These are phyloP conservation scores for Linepithema humile DNA, from an alignment of 1,140 invertebrate genomes.

Conservation along the genomic window DNA sequence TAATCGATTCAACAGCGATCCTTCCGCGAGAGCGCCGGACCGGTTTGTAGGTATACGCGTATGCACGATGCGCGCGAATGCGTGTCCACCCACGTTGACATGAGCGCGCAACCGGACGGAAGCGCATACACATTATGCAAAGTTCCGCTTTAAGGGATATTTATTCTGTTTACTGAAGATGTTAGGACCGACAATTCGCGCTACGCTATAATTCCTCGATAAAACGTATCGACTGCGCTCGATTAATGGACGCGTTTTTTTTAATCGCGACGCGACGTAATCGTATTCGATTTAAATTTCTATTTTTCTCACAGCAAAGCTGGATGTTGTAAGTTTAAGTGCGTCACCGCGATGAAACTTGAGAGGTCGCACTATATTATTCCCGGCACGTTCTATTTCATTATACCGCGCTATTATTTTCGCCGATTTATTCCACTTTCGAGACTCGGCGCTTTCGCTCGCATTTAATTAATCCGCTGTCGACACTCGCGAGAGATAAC, in stretches of 20 bases:
- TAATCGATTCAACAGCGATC: constrained; percentile 44
- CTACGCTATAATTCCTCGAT: background rate
- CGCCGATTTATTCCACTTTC: background rate
- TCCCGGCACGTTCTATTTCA: background rate
- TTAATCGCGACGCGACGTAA: background rate
- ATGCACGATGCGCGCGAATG: background rate
- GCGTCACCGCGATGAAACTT: background rate
- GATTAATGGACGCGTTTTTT: background rate
- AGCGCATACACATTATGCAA: background rate
- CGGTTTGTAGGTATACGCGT: background rate
- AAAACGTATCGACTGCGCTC: background rate
- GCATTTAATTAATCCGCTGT: constrained; percentile 29
- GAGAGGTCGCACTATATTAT: background rate
- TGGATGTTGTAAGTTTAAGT: constrained; percentile 20
- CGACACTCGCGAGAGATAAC: background rate
- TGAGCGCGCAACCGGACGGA: background rate
- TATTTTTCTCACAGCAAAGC: background rate
- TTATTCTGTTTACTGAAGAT: constrained; percentile 20
- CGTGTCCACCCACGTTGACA: constrained; percentile 22
- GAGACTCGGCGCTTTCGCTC: background rate
- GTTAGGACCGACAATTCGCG: background rate
- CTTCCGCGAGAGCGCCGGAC: constrained; percentile 18
- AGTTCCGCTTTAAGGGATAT: background rate
- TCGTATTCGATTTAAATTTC: constrained; percentile 23
- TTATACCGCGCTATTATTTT: constrained; percentile 6